Base-by-base conservation (phyloP, 2,888 invertebrate genomes). In the Trimorus sp. region DNA sequence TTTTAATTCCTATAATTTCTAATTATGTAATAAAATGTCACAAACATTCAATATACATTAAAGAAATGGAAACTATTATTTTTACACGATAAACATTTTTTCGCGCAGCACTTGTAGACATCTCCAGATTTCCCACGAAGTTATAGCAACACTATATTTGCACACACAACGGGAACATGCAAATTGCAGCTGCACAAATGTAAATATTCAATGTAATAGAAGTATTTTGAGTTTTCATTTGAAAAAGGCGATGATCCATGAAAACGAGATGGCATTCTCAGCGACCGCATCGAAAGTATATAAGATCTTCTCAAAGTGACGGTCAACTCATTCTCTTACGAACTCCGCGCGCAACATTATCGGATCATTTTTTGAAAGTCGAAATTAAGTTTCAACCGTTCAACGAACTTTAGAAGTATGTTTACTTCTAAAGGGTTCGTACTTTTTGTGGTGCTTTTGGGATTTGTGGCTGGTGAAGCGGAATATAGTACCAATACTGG, bases 241-340 rank as follows among this genome's bases (percentile, higher is more conserved):
- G n/a, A 75, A 80, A 78, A 80, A 83, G 68, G 70, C 76, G 75
- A 78, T 78, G 70, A 78, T 78, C 78, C 62, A 54, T 77, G 83
- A 80, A 83, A 76, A 78, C 65, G 79, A 65, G 65, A 79, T 66
- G 59, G 51, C 66, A 68, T 60, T 51, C 69, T 51, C 14, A 79
- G 66, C 74, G 74, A 62, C 66, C 65, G 77, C 53, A 42, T 54
- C 66, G 82, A 82, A 75, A 78, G 82, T 83, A 82, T 82, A 83
- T 83, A 83, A 79, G 83, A 83, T 83, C 79, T 77, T 78, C 83
- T 38, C 70, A 74, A 80, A 79, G 68, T 58, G 77, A 70, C 65
- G 65, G 58, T 65, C 58, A 78, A 80, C 69, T 83, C 83, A 83
- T 80, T 83, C 83, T 62, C 40, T 83, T 70, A 74, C 75, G 66